Conservation (phyloP, 2,888 invertebrate species). For the Koerneria pararmatus region DNA sequence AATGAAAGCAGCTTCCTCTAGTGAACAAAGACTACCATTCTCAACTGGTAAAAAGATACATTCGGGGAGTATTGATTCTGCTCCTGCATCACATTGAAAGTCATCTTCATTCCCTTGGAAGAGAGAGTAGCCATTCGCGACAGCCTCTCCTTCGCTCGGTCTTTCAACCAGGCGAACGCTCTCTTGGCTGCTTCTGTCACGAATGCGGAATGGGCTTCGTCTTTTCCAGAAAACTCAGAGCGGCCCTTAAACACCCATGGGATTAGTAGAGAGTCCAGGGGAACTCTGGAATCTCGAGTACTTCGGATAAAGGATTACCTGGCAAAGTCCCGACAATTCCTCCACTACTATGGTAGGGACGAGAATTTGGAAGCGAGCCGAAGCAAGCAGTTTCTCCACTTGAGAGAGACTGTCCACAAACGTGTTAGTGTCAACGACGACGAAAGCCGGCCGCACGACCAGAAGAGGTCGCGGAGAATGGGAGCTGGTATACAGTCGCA, state of each 20-base stretch:
- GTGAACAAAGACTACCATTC: too few relatives aligned
- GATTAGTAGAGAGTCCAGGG: too few relatives aligned
- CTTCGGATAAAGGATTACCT: too few relatives aligned
- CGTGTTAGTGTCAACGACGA: slow-evolving; percentile 20
- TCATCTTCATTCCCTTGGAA: slow-evolving; percentile 29
- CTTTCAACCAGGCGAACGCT: slow-evolving; percentile 23
- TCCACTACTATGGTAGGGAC: slow-evolving; percentile 23
- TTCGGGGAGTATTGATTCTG: too few relatives aligned
- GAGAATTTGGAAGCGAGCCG: slow-evolving; percentile 16
- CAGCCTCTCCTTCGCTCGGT: slow-evolving; percentile 22
- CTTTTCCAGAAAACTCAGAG: too few relatives aligned
- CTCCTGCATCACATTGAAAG: slow-evolving; percentile 27
- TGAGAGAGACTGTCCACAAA: slow-evolving; percentile 15
- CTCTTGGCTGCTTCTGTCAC: slow-evolving; percentile 1
- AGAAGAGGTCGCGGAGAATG: slow-evolving; percentile 11
- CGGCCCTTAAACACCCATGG: too few relatives aligned
- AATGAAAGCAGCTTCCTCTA: too few relatives aligned
- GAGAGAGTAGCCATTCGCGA: slow-evolving; percentile 28
- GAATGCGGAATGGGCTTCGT: slow-evolving; percentile 4
- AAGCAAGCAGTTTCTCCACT: slow-evolving; percentile 14
- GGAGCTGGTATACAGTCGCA: too few relatives aligned
- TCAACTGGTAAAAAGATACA: too few relatives aligned
- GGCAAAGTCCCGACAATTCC: slow-evolving; percentile 14
- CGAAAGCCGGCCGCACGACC: slow-evolving; percentile 19
- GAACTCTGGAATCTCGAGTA: too few relatives aligned